These are phyloP conservation scores for Helicoverpa assulta DNA, from an alignment of 2,888 invertebrate species.

Conservation along the genomic window DNA sequence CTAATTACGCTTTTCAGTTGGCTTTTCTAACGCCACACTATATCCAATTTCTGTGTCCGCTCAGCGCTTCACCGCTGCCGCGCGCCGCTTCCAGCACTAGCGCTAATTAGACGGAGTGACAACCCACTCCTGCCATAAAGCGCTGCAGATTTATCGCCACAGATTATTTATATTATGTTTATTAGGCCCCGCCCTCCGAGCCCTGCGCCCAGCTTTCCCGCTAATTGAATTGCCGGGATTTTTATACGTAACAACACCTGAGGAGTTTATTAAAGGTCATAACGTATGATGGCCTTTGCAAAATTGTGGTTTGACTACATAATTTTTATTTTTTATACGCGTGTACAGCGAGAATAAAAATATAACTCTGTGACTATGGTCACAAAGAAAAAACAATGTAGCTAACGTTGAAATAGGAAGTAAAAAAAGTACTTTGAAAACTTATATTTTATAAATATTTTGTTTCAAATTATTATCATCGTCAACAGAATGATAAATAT, in stretches of 20 bases:
- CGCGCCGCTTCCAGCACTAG: constrained; percentile 76
- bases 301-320: constrained; percentile 51
- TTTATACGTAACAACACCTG: constrained; percentile 85
- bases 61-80: constrained; percentile 69
- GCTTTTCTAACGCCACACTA: constrained; percentile 39
- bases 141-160: constrained; percentile 89
- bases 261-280: constrained; percentile 71
- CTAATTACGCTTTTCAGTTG: constrained; percentile 13
- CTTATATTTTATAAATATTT: neutral
- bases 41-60: constrained; percentile 51
- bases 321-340: constrained; percentile 34
- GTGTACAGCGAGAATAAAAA: constrained; percentile 12
- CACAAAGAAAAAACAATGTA: constrained; percentile 9
- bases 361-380: constrained; percentile 1
- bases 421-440: no score
- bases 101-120: constrained; percentile 89
- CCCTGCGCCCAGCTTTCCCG: constrained; percentile 83
- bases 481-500: constrained; percentile 25
- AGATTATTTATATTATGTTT: constrained; percentile 91
- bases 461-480: constrained; percentile 4
- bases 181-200: constrained; percentile 86
- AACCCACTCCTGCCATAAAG: constrained; percentile 90
- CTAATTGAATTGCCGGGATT: constrained; percentile 89
- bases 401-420: no score
- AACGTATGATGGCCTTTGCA: constrained; percentile 48